A percentile compares a stretch with the other conserved stretches of the same genome.
phyloP scores from a whole-genome alignment of 2,797 vertebrate species.

The Cynopterus sphinx region DNA sequence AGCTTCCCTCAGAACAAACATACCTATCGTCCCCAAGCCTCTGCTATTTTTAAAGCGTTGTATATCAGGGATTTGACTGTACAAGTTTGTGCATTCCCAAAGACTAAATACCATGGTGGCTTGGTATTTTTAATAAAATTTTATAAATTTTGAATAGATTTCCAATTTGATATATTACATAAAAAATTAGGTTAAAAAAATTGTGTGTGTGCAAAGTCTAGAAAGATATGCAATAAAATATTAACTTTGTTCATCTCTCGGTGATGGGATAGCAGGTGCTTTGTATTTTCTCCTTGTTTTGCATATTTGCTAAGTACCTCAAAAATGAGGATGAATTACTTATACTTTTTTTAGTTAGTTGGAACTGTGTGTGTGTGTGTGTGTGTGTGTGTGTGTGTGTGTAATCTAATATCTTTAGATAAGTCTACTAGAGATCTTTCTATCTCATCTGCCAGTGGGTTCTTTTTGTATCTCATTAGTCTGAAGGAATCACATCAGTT shows the following conservation, averaged over 20 bases:
- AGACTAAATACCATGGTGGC: background rate
- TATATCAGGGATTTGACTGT: background rate
- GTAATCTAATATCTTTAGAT: background rate
- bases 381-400: too few relatives aligned
- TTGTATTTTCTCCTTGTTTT: background rate
- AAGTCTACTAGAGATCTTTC: background rate
- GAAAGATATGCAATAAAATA: background rate
- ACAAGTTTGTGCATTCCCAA: background rate
- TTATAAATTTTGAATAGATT: background rate
- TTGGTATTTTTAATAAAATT: background rate
- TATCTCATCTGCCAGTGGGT: background rate
- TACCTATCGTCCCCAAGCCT: background rate
- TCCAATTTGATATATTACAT: background rate
- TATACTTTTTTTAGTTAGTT: slow-evolving; percentile 15
- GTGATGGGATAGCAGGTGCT: background rate
- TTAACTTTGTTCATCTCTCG: background rate
- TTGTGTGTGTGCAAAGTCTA: background rate
- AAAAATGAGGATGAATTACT: background rate
- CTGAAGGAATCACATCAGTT: background rate
- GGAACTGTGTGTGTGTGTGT: background rate
- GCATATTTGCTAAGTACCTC: background rate
- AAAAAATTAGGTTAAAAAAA: background rate
- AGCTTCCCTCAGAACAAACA: background rate
- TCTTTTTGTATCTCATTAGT: background rate
- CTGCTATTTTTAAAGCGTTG: background rate